Base-by-base conservation (phyloP, 2,797 vertebrate species). In the Monodelphis domestica region DNA sequence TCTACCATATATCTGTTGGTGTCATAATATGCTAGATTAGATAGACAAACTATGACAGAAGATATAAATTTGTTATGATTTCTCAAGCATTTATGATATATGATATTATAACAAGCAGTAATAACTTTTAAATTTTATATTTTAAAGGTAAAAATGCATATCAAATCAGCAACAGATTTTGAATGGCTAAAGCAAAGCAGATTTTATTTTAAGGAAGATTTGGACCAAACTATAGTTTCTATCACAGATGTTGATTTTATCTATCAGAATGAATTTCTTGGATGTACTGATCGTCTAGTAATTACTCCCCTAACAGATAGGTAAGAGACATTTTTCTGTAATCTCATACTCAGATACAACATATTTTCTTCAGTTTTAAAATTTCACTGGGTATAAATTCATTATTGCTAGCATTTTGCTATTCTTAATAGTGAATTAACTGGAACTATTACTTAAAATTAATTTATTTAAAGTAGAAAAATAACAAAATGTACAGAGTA, bases 191-290 rank as follows among this genome's bases (percentile, higher is more conserved):
- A 99, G 91, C 98, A 99, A 95, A 98, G 98, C 95, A 97, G 98
- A 97, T 98, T 99, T 98, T 99, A 99, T 97, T 99, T 98, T 95
- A 98, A 98, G 87, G 98, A 98, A 94, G 98, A 98, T 95, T 84
- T 97, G 14, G 97, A 98, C 97, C 97, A 98, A 0, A 97, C 98
- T 21, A 55, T 98, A 10, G 98, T 99, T n/a, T 98, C 97, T 45
- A 98, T 99, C 97, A 99, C 98, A 53, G 98, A 99, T 94, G 98
- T 99, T 91, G 98, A 98, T 96, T 99, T 99, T 97, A 0, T 98
- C 96, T 99, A 99, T 95, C 98, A 98, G 92, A 99, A 99, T 96
- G 98, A 99, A 96, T 99, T 98, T 98, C 97, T 99, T 89, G 98
- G 98, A 91, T 99, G 98, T 95, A 98, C 98, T 5, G 98, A 98